phyloP scores from a whole-genome alignment of 2,888 invertebrate genomes.

The Megamerina dolium region DNA sequence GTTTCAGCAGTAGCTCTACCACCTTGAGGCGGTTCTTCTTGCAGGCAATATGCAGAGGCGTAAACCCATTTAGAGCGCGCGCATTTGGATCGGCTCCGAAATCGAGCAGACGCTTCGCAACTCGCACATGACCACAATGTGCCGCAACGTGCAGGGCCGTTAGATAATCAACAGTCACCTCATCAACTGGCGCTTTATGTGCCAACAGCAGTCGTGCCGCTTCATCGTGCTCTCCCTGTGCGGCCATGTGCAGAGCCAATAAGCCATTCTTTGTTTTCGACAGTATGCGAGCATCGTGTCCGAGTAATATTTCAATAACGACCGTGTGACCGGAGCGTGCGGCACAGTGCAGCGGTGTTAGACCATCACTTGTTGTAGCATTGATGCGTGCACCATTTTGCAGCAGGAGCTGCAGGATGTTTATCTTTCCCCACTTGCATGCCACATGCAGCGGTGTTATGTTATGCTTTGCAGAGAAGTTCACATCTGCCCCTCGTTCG shows the following conservation, averaged over 20 bases:
- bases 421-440: slow-evolving; percentile 96
- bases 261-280: slow-evolving; percentile 95
- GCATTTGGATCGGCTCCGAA: slow-evolving; percentile 96
- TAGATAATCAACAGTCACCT: slow-evolving; percentile 96
- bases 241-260: slow-evolving; percentile 97
- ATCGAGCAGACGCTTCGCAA: slow-evolving; percentile 86
- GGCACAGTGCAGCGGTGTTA: slow-evolving; percentile 95
- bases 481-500: slow-evolving; percentile 89
- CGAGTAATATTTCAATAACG: slow-evolving; percentile 83
- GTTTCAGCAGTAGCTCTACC: slow-evolving; percentile 89
- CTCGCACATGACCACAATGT: slow-evolving; percentile 88
- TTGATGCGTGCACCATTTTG: slow-evolving; percentile 88
- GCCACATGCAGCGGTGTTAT: slow-evolving; percentile 98
- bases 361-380: slow-evolving; percentile 87
- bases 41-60: slow-evolving; percentile 96
- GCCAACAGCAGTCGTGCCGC: slow-evolving; percentile 86
- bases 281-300: slow-evolving; percentile 85
- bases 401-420: slow-evolving; percentile 83
- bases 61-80: slow-evolving; percentile 94
- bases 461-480: slow-evolving; percentile 93
- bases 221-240: slow-evolving; percentile 97
- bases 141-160: slow-evolving; percentile 96
- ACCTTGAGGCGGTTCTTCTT: slow-evolving; percentile 95
- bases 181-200: slow-evolving; percentile 96
- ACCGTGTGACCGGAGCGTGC: slow-evolving; percentile 93